Conservation (phyloP, 2,888 invertebrate species). For the Cheilosia soror region DNA sequence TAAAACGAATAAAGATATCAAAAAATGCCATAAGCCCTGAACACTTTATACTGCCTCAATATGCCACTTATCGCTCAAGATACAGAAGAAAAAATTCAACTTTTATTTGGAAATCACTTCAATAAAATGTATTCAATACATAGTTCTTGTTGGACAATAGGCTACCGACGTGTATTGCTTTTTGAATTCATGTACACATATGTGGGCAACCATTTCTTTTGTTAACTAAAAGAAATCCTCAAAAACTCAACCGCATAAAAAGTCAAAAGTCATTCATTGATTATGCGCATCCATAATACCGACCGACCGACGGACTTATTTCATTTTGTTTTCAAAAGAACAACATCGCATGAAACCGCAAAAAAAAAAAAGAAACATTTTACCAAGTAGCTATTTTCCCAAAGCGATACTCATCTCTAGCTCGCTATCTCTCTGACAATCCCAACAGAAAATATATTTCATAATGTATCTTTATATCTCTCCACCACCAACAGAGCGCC, state of each 20-base stretch:
- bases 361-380: conserved; percentile 2
- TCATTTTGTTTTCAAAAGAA: background rate
- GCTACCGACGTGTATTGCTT: conserved; percentile 8
- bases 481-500: conserved; percentile 51
- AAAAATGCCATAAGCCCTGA: background rate
- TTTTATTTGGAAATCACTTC: conserved; percentile 25
- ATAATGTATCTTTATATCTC: conserved; percentile 62
- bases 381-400: conserved; percentile 55
- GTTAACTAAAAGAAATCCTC: conserved; percentile 19
- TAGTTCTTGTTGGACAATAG: conserved; percentile 7
- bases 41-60: background rate
- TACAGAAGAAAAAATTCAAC: background rate
- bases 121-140: conserved; percentile 13
- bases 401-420: conserved; percentile 49
- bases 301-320: background rate
- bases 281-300: conserved; percentile 65
- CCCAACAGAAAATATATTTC: conserved; percentile 35
- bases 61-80: conserved; percentile 14
- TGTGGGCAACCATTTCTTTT: conserved; percentile 15
- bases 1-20: conserved; percentile 30
- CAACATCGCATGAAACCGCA: conserved; percentile 16
- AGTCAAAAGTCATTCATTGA: conserved; percentile 57
- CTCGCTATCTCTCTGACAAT: conserved; percentile 1
- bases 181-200: background rate
- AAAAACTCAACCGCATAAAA: conserved; percentile 2